Base-by-base conservation (phyloP, 2,888 invertebrate genomes). In the Pandemis cinnamomeana region DNA sequence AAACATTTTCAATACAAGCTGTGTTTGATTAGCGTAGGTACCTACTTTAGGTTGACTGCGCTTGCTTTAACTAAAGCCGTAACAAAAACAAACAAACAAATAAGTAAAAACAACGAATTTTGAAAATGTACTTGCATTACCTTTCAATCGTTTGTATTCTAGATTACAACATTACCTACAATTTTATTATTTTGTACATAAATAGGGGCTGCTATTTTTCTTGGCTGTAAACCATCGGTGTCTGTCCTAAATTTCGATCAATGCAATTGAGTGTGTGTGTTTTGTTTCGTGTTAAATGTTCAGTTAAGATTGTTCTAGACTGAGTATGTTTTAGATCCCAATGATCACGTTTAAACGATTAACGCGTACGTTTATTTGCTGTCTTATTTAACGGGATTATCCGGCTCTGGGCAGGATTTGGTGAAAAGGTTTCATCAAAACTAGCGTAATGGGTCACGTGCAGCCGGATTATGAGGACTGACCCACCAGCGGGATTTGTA, bases 401-500 rank as follows among this genome's bases (percentile, higher is more conserved):
- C 58, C 58, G 27, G 58, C 27, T 58, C 7, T 58, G 53, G n/a
- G 58, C 27, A 27, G 46, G 13, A 27, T 11, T 13, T 2, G 42
- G n/a, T 71, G n/a, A 53, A 44, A 63, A 69, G 58, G 48, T 27
- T 60, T 58, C 58, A 63, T 63, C 20, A 72, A 41, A 69, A 72
- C 68, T 58, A 68, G 66, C 48, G 13, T 51, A 48, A 20, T 62
- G n/a, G 53, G 42, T 7, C 58, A 63, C 67, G 64, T 20, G 64
- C 2, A 2, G n/a, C n/a, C 5, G 27, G 73, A 69, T 73, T 70
- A 73, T 36, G 15, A 44, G 58, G 55, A 20, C 20, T 15, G 67
- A 55, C 48, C 68, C 36, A 68, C 67, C 62, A 66, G 15, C 36
- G 20, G 73, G 73, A 51, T 73, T 72, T 70, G 44, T 27, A 63